These are phyloP conservation scores for Mungos mungo DNA, from an alignment of 2,113 vertebrate species.

Conservation along the genomic window DNA sequence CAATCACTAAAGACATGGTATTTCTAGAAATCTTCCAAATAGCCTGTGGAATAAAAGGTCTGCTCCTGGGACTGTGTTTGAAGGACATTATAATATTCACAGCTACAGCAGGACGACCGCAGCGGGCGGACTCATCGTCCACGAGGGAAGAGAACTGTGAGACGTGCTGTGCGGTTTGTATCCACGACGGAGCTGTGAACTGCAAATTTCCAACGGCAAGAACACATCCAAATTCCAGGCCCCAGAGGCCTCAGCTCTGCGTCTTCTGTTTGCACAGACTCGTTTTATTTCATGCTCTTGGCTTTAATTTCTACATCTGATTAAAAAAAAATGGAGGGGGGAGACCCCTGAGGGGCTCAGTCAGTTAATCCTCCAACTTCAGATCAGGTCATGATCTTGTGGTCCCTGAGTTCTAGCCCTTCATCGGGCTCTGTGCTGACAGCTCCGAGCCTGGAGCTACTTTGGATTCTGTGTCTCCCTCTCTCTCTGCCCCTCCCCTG, in stretches of 20 bases:
- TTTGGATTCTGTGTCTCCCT: too few species aligned
- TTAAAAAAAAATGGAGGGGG: too few species aligned
- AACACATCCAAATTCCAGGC: too few species aligned
- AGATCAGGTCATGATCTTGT: too few species aligned
- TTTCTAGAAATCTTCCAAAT: neutral
- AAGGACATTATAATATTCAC: rapidly evolving
- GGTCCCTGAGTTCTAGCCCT: too few species aligned
- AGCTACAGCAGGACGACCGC: rapidly evolving
- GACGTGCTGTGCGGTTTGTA: rapidly evolving
- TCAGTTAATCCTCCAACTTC: too few species aligned
- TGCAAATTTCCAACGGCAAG: rapidly evolving
- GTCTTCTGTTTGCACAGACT: rapidly evolving
- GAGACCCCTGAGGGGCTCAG: too few species aligned
- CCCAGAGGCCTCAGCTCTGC: rapidly evolving
- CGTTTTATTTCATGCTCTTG: neutral
- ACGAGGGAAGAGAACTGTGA: rapidly evolving
- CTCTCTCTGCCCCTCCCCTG: too few species aligned
- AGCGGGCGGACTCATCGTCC: rapidly evolving
- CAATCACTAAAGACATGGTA: neutral
- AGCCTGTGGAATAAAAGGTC: neutral
- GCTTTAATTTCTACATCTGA: neutral
- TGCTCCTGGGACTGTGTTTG: neutral
- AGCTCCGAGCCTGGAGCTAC: too few species aligned
- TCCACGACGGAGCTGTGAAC: rapidly evolving
- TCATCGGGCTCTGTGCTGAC: too few species aligned